Evolutionary conservation across 1,140 invertebrate species (phyloP).

Genomic region (Halictus rubicundus): DNA sequence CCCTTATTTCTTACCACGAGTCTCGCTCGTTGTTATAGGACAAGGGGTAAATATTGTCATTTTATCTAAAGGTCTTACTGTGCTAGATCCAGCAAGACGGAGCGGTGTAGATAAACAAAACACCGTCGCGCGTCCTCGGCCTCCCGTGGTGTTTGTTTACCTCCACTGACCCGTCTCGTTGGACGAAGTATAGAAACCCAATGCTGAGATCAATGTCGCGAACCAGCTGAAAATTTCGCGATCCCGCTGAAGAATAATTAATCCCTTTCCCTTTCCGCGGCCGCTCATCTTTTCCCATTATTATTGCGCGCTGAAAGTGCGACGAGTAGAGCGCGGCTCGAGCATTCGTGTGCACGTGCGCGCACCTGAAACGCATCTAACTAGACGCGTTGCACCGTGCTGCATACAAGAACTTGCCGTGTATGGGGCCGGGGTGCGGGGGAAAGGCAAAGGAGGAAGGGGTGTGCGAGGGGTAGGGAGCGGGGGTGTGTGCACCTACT

Average conservation of each 20-base stretch:
- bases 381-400: constrained; percentile 55
- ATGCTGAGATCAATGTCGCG: no score
- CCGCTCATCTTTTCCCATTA: constrained; percentile 36
- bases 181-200: no score
- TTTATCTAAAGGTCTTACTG: no score
- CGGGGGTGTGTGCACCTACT: constrained; percentile 46
- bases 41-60: no score
- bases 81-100: no score
- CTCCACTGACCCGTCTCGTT: no score
- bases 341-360: constrained; percentile 58
- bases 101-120: no score
- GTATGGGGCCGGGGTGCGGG: not conserved
- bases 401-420: constrained; percentile 32
- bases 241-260: constrained; percentile 41
- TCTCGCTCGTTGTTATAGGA: no score
- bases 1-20: no score
- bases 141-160: no score
- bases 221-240: no score
- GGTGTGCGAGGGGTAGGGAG: not conserved
- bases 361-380: constrained; percentile 62
- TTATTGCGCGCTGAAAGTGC: constrained; percentile 46
- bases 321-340: constrained; percentile 22
- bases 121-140: no score
- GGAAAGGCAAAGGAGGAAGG: not conserved
- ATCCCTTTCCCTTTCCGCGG: constrained; percentile 41